Percentiles rank a stretch among this genome's conserved stretches.
phyloP scores from a whole-genome alignment of 2,888 invertebrate species.

The Rhopalosiphum nymphaeae region DNA sequence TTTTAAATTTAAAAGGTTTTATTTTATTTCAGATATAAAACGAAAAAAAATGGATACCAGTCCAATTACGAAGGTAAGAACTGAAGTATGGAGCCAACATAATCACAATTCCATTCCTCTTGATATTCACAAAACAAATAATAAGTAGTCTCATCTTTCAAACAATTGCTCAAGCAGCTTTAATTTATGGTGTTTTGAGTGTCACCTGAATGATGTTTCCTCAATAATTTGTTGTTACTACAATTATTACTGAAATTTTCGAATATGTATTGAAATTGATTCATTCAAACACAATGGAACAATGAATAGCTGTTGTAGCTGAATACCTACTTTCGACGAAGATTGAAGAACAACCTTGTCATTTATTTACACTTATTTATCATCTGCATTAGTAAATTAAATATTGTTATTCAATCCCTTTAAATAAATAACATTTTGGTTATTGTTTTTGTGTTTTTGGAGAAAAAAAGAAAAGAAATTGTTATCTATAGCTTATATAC shows the following conservation, averaged over 20 bases:
- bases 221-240: conserved; percentile 63
- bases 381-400: conserved; percentile 57
- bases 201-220: conserved; percentile 60
- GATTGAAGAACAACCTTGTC: conserved; percentile 54
- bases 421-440: conserved; percentile 48
- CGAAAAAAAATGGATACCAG: conserved; percentile 63
- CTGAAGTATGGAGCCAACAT: conserved; percentile 57
- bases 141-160: conserved; percentile 61
- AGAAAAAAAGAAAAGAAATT: conserved; percentile 48
- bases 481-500: conserved; percentile 30
- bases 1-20: neutral
- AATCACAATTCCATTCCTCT: conserved; percentile 61
- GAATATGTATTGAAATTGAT: conserved; percentile 57
- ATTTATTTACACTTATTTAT: conserved; percentile 51
- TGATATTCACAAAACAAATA: conserved; percentile 62
- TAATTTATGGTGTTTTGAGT: conserved; percentile 48
- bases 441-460: conserved; percentile 53
- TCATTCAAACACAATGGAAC: conserved; percentile 53
- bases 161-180: conserved; percentile 53
- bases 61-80: conserved; percentile 64
- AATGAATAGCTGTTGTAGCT: conserved; percentile 60
- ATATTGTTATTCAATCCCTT: conserved; percentile 56
- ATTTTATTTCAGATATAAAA: conserved; percentile 55
- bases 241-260: conserved; percentile 60
- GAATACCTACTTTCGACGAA: conserved; percentile 50